Evolutionary conservation across 2,888 invertebrate species (phyloP), one percentile per base, ranked within the genome.

Genomic region (Polydrusus tereticollis): DNA sequence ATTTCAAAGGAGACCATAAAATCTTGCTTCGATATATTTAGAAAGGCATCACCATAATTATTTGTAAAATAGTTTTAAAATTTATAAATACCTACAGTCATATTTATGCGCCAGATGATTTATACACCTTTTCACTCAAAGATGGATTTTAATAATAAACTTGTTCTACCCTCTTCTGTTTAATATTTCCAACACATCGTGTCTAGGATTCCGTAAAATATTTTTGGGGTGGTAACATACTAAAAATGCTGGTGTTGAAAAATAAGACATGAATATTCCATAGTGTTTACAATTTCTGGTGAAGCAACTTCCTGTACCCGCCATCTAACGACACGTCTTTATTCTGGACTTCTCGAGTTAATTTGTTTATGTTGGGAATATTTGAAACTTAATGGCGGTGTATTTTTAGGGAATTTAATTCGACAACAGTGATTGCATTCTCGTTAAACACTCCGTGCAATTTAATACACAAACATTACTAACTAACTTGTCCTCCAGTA

Each of bases 181-280:
- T 59, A 59, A 59, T 59, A 59, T 59, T 59, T 43, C 36, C 43
- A 7, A 23, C 43, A 26, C 59, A 26, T 59, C 43, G 7, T 26
- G 43, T 59, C 41, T 43, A 36, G 38, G 58, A 1, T 43, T 47
- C 41, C 16, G 47, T 62, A 62, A 62, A 62, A 47, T 62, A 62
- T 45, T 47, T 62, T 62, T 62, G 62, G 62, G 62, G 62, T 62
- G 33, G 62, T 59, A 60, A 47, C 33, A 47, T 47, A 60, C 47
- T 4, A 62, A 62, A 62, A 62, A 47, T 33, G 47, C 18, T 18
- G 62, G 62, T 33, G 62, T 62, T 62, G 62, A 62, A 62, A 62
- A 14, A 47, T 47, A 33, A 47, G 45, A 62, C 47, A 5, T 62
- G 62, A 62, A 62, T 62, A 62, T 62, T 47, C 3, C 2, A 3